Percentiles rank a stretch among this genome's conserved stretches.
These are phyloP conservation scores for Riptortus pedestris DNA, from an alignment of 1,140 invertebrate species.

Conservation along the genomic window DNA sequence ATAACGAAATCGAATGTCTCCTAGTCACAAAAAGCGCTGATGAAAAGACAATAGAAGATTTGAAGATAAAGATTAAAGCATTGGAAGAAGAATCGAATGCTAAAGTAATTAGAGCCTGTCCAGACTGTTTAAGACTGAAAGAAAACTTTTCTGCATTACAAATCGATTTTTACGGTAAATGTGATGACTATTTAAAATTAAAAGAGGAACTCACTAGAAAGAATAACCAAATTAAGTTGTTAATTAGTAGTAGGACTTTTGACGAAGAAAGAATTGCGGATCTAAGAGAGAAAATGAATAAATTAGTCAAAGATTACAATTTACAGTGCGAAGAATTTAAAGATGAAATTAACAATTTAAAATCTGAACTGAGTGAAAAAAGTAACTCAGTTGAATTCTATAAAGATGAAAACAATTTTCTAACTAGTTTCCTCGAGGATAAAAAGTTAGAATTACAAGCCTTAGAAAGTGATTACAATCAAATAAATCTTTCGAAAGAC, in stretches of 20 bases:
- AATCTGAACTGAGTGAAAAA: constrained; percentile 6
- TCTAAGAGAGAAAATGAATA: neutral
- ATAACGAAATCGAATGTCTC: neutral
- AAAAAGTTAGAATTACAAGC: neutral
- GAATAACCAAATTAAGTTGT: neutral
- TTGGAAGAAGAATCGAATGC: neutral
- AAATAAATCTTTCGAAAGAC: neutral
- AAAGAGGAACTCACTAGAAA: neutral
- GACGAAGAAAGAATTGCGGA: neutral
- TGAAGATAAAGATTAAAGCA: neutral
- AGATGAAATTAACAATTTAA: neutral
- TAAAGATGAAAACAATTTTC: neutral
- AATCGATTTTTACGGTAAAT: neutral
- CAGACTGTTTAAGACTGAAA: neutral
- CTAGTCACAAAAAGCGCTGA: neutral
- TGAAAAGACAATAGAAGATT: constrained; percentile 3
- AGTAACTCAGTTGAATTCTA: neutral
- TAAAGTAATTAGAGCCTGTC: neutral
- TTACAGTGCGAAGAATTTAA: neutral
- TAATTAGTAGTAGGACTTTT: neutral
- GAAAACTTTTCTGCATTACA: neutral
- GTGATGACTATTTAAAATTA: neutral
- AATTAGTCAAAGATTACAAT: neutral
- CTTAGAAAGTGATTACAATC: neutral
- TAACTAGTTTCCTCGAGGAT: neutral